Evolutionary conservation across 2,888 invertebrate species (phyloP), one percentile per base, ranked within the genome.

Genomic region (Dendrolimus houi): DNA sequence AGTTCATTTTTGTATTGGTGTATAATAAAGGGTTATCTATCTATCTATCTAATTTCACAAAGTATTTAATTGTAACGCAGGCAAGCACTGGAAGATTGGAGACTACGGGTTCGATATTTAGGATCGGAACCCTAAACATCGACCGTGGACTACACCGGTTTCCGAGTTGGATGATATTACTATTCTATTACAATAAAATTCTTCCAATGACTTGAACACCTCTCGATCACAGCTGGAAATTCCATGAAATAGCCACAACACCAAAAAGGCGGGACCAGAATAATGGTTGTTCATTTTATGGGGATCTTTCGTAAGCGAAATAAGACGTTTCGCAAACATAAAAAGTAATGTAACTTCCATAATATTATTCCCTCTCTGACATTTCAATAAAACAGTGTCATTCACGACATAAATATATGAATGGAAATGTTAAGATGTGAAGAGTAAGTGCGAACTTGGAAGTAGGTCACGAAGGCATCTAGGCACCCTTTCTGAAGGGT

Each of bases 401-500:
- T 47, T 47, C 12, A 29, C 29, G 6, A 29, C 29, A 29, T 29
- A 29, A 29, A 29, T 29, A 29, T 29, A 29, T 29, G 29, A 29
- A 29, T 29, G 64, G 62, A 59, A 66, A 71, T 64, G 64, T 61
- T 60, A 57, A 66, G 62, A 64, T 64, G 65, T 69, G 63, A 69
- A 75, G 66, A 66, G 65, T 66, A 72, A 75, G 74, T 75, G 71
- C 69, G 74, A 72, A 77, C 69, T 74, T 62, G 68, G 62, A 82
- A 77, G 65, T 82, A 60, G 82, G 83, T 82, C 83, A 79, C 72
- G 75, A 72, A 72, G 71, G 69, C 71, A 66, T 71, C 75, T 71
- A 59, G 67, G 64, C 66, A 62, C 62, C 60, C 64, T 67, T 67
- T 60, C 60, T 65, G 64, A 64, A 70, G 70, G 67, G 59, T 59